Evolutionary conservation across 1,140 invertebrate species (phyloP).

Genomic region (Calosoma granatense): DNA sequence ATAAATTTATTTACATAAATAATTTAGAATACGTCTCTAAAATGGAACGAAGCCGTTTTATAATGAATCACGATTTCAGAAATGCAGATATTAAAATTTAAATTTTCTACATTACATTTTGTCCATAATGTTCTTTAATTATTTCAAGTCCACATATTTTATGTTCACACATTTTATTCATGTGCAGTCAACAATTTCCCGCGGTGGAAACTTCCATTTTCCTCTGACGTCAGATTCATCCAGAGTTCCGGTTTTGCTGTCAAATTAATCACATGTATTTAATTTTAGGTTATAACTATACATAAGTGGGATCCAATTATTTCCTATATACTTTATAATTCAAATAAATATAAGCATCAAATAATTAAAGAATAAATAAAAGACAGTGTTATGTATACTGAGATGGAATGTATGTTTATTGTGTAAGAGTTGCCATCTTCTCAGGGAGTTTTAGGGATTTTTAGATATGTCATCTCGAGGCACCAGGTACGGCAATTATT

Average conservation of each 20-base stretch:
- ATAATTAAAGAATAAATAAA: no score
- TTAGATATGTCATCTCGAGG: no score
- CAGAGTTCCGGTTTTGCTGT: slow-evolving; percentile 20
- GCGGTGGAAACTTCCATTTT: slow-evolving; percentile 28
- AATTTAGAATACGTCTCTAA: slow-evolving; percentile 3
- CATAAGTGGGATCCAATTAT: not conserved
- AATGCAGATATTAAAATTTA: slow-evolving; percentile 1
- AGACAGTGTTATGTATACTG: no score
- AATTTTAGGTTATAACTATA: not conserved
- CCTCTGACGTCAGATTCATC: slow-evolving; percentile 25
- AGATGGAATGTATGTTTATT: no score
- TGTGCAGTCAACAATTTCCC: slow-evolving; percentile 17
- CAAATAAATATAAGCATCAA: not conserved
- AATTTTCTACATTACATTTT: slow-evolving; percentile 15
- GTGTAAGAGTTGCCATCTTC: no score
- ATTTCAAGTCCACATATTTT: slow-evolving; percentile 16
- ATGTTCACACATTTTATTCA: not conserved
- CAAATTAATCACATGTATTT: slow-evolving; percentile 14
- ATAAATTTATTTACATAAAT: slow-evolving; percentile 6
- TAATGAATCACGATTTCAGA: slow-evolving; percentile 8
- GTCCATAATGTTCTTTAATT: slow-evolving; percentile 18
- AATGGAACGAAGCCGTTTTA: not conserved
- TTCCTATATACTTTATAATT: no score
- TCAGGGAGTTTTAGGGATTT: no score
- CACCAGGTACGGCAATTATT: no score